Percentiles rank a stretch among this genome's conserved stretches.
phyloP scores from a whole-genome alignment of 2,888 invertebrate species.

The Netelia inedita region DNA sequence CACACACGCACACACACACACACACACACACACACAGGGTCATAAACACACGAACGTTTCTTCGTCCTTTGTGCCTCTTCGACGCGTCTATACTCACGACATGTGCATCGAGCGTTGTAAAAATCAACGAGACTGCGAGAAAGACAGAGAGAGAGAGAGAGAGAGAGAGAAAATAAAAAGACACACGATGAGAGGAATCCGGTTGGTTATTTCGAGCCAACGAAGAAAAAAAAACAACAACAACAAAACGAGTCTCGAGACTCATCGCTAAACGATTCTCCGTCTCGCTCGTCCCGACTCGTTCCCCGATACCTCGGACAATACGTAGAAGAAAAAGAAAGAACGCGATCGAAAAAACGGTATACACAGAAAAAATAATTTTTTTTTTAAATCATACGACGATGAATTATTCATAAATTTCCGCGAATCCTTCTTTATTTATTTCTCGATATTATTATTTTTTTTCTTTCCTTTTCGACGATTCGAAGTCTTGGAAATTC shows the following conservation, averaged over 20 bases:
- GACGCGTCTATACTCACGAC: constrained; percentile 13
- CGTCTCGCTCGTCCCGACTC: neutral
- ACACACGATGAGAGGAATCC: constrained; percentile 37
- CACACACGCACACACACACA: too few relatives aligned
- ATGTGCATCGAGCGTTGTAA: neutral
- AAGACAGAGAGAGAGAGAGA: constrained; percentile 1
- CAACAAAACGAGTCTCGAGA: constrained; percentile 9
- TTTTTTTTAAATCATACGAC: neutral
- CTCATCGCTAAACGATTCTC: neutral
- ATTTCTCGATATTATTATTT: neutral
- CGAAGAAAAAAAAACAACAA: constrained; percentile 5
- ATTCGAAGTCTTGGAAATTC: neutral
- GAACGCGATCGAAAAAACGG: neutral
- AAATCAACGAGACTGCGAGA: constrained; percentile 6
- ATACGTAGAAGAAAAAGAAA: too few relatives aligned
- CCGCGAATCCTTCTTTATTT: constrained; percentile 6
- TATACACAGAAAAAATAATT: neutral
- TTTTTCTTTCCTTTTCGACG: neutral
- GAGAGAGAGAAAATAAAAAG: constrained; percentile 15
- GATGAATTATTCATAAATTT: constrained; percentile 31
- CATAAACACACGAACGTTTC: constrained; percentile 7
- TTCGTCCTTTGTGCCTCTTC: constrained; percentile 31
- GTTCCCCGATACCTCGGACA: neutral
- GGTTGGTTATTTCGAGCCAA: constrained; percentile 41
- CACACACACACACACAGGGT: too few relatives aligned